These are phyloP conservation scores for Gallinago media DNA, from an alignment of 2,113 vertebrate genomes.

Conservation along the genomic window DNA sequence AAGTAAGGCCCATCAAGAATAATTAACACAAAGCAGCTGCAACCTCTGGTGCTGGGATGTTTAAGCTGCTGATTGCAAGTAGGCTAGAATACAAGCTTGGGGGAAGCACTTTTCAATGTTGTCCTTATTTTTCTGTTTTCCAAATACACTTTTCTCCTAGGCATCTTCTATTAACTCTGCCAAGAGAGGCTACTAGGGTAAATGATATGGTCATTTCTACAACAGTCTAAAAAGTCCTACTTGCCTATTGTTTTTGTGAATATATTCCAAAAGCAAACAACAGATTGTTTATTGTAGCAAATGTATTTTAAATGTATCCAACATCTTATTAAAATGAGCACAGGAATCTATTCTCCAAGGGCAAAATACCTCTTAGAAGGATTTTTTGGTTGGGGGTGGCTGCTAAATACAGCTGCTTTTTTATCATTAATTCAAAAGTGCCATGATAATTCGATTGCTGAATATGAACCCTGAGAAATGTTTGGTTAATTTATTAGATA, in stretches of 20 bases:
- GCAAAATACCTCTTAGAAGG: not conserved
- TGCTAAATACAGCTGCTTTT: not conserved
- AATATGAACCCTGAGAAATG: constrained; percentile 8
- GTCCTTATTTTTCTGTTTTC: not conserved
- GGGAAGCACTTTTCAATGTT: not conserved
- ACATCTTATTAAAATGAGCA: not conserved
- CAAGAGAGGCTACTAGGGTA: not conserved
- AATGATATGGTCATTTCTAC: not conserved
- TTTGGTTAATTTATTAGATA: not conserved
- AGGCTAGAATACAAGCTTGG: not conserved
- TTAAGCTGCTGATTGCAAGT: not conserved
- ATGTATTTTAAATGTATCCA: not conserved
- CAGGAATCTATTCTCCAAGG: not conserved
- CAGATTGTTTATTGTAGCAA: not conserved
- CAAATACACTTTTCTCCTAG: not conserved
- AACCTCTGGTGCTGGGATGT: not conserved
- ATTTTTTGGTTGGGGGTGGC: not conserved
- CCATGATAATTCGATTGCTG: not conserved
- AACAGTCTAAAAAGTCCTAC: not conserved
- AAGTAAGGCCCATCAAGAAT: not conserved
- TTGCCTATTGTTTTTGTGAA: not conserved
- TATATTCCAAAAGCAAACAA: not conserved
- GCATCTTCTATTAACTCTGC: not conserved
- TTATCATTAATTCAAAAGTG: constrained; percentile 23
- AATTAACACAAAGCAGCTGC: not conserved